Base-by-base conservation (phyloP, 2,797 vertebrate species). In the Brachyrhaphis roseni region DNA sequence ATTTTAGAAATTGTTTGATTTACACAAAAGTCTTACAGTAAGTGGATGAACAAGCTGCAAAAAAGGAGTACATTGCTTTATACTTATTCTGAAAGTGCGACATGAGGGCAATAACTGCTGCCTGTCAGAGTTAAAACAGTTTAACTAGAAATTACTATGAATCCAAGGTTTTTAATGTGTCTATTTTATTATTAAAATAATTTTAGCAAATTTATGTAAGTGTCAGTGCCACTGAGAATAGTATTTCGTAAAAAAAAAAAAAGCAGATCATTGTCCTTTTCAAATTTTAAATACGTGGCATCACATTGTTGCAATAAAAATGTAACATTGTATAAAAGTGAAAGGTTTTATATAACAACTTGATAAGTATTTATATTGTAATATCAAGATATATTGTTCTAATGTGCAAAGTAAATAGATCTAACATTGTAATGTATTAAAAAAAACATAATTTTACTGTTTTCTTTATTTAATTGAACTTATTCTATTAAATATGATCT, bases 1-100 rank as follows among this genome's bases (percentile, higher is more conserved):
- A 31, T 86, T 77, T 68, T 31, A 83, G 23, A 87, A 84, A 86
- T 68, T 34, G 28, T 85, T 86, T 87, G 43, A 85, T 87, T 84
- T 89, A 7, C 55, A 88, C 83, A 85, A 86, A 64, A 36, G 62
- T 31, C 47, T 39, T 15, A 53, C 2, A 78, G 47, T 51, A 23
- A 77, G 49, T 34, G 64, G 49, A 76, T 79, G 51, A 78, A 85
- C 31, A 78, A 72, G 12, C 45, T 23, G 49, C 41, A 12, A 57
- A 34, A 75, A n/a, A 76, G 39, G 68, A 34, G 31, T 47, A 36
- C 28, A 64, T 23, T 41, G n/a, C 76, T 70, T 49, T 8, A 80
- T 74, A 62, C 76, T 46, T 15, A 34, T 46, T 4, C 51, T 39
- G 2, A 75, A 79, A 28, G 45, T 49, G 31, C 47, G 16, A 53